Evolutionary conservation across 1,140 invertebrate genomes (phyloP).

Genomic region (Lepidurus couesii): DNA sequence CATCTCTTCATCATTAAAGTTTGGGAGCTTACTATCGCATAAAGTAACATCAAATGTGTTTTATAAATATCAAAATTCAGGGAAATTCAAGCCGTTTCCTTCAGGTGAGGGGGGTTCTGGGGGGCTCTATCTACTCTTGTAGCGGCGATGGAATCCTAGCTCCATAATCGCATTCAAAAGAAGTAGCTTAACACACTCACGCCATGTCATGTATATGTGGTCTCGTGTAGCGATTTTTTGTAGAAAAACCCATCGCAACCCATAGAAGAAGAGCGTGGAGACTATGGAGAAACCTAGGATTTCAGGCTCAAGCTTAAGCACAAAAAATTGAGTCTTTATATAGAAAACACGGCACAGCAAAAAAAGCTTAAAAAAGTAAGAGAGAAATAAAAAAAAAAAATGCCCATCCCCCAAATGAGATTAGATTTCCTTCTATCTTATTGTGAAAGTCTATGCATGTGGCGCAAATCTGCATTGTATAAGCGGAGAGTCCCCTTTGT

Average conservation of each 20-base stretch:
- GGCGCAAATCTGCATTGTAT: not conserved
- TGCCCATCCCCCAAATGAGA: not conserved
- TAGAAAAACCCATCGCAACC: not conserved
- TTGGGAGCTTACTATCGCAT: too few relatives aligned
- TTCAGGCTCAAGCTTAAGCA: not conserved
- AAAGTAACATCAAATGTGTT: too few relatives aligned
- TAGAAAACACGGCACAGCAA: not conserved
- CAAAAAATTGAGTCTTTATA: not conserved
- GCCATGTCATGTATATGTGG: not conserved
- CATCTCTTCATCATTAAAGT: too few relatives aligned
- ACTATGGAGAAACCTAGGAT: not conserved
- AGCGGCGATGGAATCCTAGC: too few relatives aligned
- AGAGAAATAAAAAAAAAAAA: not conserved
- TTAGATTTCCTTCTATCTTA: not conserved
- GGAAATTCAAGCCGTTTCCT: too few relatives aligned
- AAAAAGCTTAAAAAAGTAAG: not conserved
- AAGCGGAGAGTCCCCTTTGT: not conserved
- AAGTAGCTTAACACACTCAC: not conserved
- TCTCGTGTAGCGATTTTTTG: not conserved
- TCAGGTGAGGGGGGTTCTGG: too few relatives aligned
- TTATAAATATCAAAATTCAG: too few relatives aligned
- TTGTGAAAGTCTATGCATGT: not conserved
- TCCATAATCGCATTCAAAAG: not conserved
- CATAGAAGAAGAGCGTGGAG: not conserved
- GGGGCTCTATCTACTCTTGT: too few relatives aligned